Evolutionary conservation across 1,140 invertebrate species (phyloP).

Genomic region (Cephus cinctus): DNA sequence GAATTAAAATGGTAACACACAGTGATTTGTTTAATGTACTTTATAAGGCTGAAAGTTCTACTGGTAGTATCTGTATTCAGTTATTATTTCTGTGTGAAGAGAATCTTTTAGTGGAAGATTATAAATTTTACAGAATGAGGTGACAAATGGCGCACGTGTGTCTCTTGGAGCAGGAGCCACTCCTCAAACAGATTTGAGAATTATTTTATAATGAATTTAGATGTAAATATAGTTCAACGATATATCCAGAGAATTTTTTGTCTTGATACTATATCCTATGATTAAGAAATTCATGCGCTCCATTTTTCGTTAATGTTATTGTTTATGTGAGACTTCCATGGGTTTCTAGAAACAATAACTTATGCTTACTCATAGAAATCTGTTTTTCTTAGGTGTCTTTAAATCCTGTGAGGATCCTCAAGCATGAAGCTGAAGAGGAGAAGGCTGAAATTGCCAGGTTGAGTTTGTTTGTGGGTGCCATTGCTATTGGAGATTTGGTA

Average conservation of each 20-base stretch:
- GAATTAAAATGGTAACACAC: conserved; percentile 11
- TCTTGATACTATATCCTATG: too few relatives aligned
- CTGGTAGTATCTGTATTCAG: background rate
- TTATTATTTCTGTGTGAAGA: background rate
- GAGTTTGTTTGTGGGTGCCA: conserved; percentile 97
- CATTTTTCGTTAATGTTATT: too few relatives aligned
- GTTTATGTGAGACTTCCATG: too few relatives aligned
- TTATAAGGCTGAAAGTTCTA: background rate
- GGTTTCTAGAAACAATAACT: too few relatives aligned
- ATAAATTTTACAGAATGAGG: conserved; percentile 8
- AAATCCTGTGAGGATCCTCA: conserved; percentile 92
- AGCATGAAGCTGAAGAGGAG: conserved; percentile 95
- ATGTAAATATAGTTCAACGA: too few relatives aligned
- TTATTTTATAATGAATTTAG: too few relatives aligned
- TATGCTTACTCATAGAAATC: too few relatives aligned
- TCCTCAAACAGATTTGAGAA: conserved; percentile 9
- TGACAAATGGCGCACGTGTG: conserved; percentile 35
- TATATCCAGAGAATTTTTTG: too few relatives aligned
- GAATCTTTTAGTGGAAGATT: background rate
- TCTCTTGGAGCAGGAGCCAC: conserved; percentile 14
- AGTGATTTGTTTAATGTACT: background rate
- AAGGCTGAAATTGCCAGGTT: conserved; percentile 93
- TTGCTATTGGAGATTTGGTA: conserved; percentile 97
- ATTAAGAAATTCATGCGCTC: too few relatives aligned
- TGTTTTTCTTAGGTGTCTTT: conserved; percentile 70